Conservation (phyloP, 35 echinoderm and acorn worm species). For the Strongylocentrotus purpuratus region DNA sequence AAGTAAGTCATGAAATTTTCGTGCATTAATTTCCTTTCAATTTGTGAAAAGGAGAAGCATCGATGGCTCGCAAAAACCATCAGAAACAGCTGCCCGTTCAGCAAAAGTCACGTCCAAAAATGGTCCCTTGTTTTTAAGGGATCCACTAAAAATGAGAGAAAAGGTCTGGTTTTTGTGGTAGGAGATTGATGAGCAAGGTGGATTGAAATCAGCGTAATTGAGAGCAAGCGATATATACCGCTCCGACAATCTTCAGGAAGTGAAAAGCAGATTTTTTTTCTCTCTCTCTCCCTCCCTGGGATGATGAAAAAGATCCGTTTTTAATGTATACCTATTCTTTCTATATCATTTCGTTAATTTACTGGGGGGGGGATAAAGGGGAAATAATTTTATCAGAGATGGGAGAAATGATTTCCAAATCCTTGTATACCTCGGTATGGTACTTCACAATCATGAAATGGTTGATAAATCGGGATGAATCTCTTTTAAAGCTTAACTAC, state of each 20-base stretch:
- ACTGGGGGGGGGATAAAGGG: too few relatives aligned
- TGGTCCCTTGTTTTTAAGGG: not conserved
- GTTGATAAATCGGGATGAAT: too few relatives aligned
- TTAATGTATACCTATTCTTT: not conserved
- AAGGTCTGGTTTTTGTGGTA: not conserved
- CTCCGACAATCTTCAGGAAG: not conserved
- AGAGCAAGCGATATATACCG: not conserved
- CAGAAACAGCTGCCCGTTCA: not conserved
- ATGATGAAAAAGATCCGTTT: not conserved
- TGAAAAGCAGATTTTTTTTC: not conserved
- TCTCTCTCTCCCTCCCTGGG: not conserved
- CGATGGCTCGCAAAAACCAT: not conserved
- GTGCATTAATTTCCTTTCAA: slow-evolving; percentile 18
- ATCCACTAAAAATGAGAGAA: not conserved
- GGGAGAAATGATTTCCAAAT: too few relatives aligned
- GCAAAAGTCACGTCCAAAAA: not conserved
- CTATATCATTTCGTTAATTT: not conserved
- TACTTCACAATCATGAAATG: too few relatives aligned
- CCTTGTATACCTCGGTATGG: too few relatives aligned
- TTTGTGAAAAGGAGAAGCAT: not conserved
- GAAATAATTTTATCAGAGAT: too few relatives aligned
- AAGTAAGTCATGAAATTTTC: not conserved
- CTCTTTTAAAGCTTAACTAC: too few relatives aligned
- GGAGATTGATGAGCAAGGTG: not conserved
- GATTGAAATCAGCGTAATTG: not conserved